Conservation (phyloP, 1,140 invertebrate species). For the Drosophila pruinosa region DNA sequence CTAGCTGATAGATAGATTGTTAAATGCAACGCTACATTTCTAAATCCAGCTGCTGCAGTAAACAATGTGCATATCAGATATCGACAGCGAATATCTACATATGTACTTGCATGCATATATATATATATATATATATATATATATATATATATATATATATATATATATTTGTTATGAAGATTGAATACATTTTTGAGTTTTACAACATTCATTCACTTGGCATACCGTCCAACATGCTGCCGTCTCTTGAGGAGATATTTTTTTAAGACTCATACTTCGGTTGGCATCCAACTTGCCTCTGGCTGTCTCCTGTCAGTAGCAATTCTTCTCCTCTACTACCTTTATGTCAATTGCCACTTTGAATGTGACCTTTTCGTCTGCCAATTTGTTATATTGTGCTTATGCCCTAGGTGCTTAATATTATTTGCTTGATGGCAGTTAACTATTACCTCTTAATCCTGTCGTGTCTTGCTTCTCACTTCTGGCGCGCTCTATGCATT, state of each 20-base stretch:
- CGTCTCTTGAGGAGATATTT: constrained; percentile 1
- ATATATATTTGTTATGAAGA: not conserved
- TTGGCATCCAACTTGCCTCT: too few species aligned
- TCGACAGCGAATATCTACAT: not conserved
- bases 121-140: not conserved
- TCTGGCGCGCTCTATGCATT: constrained; percentile 44
- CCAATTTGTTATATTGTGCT: constrained; percentile 78
- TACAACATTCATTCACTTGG: not conserved
- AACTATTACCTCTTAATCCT: constrained; percentile 33
- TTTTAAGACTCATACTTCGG: too few species aligned
- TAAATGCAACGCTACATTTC: constrained; percentile 9
- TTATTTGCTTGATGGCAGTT: constrained; percentile 1
- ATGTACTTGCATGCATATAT: not conserved
- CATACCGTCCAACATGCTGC: not conserved
- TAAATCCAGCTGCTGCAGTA: not conserved
- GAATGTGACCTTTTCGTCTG: constrained; percentile 62
- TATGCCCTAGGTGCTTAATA: not conserved
- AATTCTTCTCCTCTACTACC: not conserved
- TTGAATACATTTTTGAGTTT: not conserved
- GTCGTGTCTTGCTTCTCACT: not conserved
- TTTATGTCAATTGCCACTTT: constrained; percentile 44
- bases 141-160: not conserved
- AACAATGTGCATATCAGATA: constrained; percentile 1
- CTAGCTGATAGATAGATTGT: constrained; percentile 31
- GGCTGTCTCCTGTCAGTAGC: not conserved